Evolutionary conservation across 2,888 invertebrate species (phyloP).

Genomic region (Cyclophora albipunctata): DNA sequence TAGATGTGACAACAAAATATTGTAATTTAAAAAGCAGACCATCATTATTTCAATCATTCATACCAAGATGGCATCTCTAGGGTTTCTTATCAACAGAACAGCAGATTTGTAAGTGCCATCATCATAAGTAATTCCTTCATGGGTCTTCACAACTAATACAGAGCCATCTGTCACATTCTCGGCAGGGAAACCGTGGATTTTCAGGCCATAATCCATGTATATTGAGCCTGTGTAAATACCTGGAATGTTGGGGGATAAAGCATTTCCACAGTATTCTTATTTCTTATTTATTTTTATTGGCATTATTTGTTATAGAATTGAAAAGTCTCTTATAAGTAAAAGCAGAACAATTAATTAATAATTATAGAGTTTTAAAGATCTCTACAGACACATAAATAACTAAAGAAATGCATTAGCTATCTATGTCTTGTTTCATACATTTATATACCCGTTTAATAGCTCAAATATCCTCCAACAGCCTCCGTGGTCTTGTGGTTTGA

Average conservation of each 20-base stretch:
- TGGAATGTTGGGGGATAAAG: constrained; percentile 32
- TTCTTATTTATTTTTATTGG: no score
- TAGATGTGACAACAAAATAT: background rate
- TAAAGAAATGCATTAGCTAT: no score
- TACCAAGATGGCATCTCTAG: constrained; percentile 80
- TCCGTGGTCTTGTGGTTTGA: no score
- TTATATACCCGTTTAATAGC: no score
- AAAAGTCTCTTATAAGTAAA: no score
- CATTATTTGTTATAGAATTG: no score
- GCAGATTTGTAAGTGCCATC: constrained; percentile 78
- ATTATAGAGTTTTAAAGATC: no score
- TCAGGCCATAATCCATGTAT: constrained; percentile 86
- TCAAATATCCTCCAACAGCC: no score
- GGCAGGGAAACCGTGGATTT: constrained; percentile 86
- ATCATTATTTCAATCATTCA: constrained; percentile 11
- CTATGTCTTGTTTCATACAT: no score
- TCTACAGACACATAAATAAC: no score
- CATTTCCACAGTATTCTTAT: no score
- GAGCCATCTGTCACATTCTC: constrained; percentile 85
- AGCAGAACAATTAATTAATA: no score
- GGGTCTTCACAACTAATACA: constrained; percentile 86
- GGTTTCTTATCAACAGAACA: constrained; percentile 81
- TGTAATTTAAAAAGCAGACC: background rate
- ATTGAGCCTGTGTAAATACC: constrained; percentile 86
- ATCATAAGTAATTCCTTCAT: constrained; percentile 81